A percentile compares a stretch with the other conserved stretches of the same genome.
These are phyloP conservation scores for Odobenus rosmarus DNA, from an alignment of 2,113 vertebrate genomes.

Conservation along the genomic window DNA sequence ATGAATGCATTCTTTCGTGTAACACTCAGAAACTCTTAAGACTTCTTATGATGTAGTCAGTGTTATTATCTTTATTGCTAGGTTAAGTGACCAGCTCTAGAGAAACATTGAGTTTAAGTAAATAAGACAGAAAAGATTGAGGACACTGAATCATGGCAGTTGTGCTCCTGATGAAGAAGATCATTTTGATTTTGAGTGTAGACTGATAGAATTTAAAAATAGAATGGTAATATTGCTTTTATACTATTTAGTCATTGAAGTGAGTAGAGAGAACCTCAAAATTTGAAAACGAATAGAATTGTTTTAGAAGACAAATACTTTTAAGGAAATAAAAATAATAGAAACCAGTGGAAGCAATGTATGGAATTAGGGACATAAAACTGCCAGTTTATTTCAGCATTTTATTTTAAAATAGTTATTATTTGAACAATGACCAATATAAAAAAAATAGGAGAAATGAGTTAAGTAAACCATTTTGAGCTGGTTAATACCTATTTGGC, in stretches of 20 bases:
- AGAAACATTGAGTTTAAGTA: conserved; percentile 18
- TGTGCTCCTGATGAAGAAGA: neutral
- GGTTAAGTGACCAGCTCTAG: neutral
- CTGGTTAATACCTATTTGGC: neutral
- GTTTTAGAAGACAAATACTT: neutral
- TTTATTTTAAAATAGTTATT: conserved; percentile 27
- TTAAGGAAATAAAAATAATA: neutral
- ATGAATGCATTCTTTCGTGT: neutral
- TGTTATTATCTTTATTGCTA: neutral
- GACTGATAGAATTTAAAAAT: neutral
- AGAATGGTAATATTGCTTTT: neutral
- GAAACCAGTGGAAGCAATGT: neutral
- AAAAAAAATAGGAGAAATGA: neutral
- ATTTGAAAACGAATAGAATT: neutral
- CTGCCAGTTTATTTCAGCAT: neutral
- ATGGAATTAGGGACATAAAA: neutral
- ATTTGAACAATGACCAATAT: neutral
- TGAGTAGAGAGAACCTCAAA: neutral
- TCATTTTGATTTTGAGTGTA: neutral
- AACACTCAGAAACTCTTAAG: neutral
- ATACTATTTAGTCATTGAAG: neutral
- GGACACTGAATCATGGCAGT: neutral
- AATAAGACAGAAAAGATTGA: conserved; percentile 10
- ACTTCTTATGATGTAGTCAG: neutral
- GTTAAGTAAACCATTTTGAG: neutral